Evolutionary conservation across 1,140 invertebrate species (phyloP).

Genomic region (Rhizoglyphus robini): DNA sequence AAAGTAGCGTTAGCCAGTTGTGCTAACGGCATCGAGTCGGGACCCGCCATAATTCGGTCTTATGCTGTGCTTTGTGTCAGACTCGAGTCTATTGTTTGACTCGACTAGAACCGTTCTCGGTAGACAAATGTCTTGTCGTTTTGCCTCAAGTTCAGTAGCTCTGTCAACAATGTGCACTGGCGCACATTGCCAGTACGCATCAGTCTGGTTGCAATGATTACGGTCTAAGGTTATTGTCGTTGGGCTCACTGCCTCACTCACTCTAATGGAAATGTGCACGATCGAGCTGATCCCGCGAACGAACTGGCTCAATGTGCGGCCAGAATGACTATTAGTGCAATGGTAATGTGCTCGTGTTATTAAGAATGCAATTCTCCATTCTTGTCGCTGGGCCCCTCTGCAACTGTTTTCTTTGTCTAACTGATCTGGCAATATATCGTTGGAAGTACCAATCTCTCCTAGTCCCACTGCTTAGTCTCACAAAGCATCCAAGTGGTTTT

Average conservation of each 20-base stretch:
- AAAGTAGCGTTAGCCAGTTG: background rate
- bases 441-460: no score
- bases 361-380: background rate
- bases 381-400: background rate
- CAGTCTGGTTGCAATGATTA: background rate
- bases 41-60: background rate
- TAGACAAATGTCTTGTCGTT: background rate
- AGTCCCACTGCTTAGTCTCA: no score
- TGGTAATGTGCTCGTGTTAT: background rate
- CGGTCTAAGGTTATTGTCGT: constrained; percentile 7
- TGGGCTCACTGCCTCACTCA: background rate
- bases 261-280: constrained; percentile 1
- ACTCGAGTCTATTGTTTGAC: background rate
- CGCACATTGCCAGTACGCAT: background rate
- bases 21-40: background rate
- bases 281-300: no score
- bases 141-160: background rate
- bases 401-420: background rate
- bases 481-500: no score
- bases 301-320: no score
- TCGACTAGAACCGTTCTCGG: background rate
- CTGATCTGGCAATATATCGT: no score
- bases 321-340: background rate
- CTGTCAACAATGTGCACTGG: background rate
- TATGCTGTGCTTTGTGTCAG: background rate